A percentile compares a stretch with the other conserved stretches of the same genome.
Conservation (phyloP, 2,113 vertebrate species). For the Euleptes europaea region DNA sequence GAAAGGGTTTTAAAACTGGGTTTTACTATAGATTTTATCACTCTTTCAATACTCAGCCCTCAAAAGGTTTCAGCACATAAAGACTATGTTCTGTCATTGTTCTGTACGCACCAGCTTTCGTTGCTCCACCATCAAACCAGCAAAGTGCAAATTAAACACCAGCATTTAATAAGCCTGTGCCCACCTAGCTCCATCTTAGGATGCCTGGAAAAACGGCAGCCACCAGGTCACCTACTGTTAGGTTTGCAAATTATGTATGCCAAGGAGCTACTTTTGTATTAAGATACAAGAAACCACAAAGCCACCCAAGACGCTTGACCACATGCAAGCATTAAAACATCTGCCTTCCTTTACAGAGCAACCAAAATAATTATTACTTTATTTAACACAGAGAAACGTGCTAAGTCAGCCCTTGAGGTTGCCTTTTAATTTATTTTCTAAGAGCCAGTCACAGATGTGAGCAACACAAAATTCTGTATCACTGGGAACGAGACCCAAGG, state of each 20-base stretch:
- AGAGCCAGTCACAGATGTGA: not conserved
- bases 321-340: conserved; percentile 39
- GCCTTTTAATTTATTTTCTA: not conserved
- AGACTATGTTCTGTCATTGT: conserved; percentile 46
- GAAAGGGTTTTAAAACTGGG: not conserved
- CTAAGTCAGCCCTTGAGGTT: conserved; percentile 61
- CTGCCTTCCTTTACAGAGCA: conserved; percentile 47
- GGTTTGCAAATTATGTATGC: not conserved
- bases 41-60: not conserved
- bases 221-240: conserved; percentile 29
- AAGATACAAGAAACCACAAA: conserved; percentile 53
- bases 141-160: conserved; percentile 3
- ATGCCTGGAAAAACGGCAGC: conserved; percentile 5
- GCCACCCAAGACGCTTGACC: conserved; percentile 55
- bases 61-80: conserved; percentile 7
- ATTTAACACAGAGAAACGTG: conserved; percentile 45
- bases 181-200: not conserved
- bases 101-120: conserved; percentile 1
- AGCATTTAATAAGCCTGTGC: not conserved
- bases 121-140: conserved; percentile 15
- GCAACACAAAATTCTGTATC: not conserved
- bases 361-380: conserved; percentile 49
- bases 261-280: conserved; percentile 40
- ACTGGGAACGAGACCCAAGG: not conserved
- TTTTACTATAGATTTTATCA: not conserved